Conservation (phyloP, 1,140 invertebrate species). For the Drosophila neocordata region DNA sequence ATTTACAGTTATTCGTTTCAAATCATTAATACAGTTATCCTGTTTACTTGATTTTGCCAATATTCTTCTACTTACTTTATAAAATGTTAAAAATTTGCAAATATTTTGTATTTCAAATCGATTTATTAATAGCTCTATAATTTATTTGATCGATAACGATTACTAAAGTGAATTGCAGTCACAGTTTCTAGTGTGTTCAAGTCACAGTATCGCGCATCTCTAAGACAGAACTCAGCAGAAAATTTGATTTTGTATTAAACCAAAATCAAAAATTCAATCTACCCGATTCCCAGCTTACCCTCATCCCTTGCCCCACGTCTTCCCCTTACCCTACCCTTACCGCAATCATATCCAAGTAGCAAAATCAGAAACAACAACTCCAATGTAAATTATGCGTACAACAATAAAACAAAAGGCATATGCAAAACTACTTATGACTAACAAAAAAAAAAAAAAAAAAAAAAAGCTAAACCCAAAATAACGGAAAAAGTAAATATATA, state of each 20-base stretch:
- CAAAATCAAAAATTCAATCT: neutral
- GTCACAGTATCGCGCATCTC: neutral
- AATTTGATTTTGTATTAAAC: neutral
- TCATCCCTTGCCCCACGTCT: neutral
- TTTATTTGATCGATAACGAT: too few relatives aligned
- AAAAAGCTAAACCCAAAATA: slow-evolving; percentile 43
- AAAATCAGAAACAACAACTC: slow-evolving; percentile 32
- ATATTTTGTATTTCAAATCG: neutral
- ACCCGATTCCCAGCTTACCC: neutral
- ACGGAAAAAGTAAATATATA: slow-evolving; percentile 16
- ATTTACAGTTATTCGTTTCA: too few relatives aligned
- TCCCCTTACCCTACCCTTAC: neutral
- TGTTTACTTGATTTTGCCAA: too few relatives aligned
- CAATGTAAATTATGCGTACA: slow-evolving; percentile 75
- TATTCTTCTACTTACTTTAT: too few relatives aligned
- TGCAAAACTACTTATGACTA: slow-evolving; percentile 66
- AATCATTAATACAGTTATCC: too few relatives aligned
- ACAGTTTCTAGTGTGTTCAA: neutral
- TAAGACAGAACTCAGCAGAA: neutral
- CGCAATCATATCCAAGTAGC: slow-evolving; percentile 7
- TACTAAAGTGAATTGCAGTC: neutral
- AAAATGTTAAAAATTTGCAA: too few relatives aligned
- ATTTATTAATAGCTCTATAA: neutral
- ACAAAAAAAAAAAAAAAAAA: slow-evolving; percentile 46
- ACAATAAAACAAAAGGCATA: slow-evolving; percentile 65